These are phyloP conservation scores for Drosophila eohydei DNA, from an alignment of 2,888 invertebrate genomes.

Conservation along the genomic window DNA sequence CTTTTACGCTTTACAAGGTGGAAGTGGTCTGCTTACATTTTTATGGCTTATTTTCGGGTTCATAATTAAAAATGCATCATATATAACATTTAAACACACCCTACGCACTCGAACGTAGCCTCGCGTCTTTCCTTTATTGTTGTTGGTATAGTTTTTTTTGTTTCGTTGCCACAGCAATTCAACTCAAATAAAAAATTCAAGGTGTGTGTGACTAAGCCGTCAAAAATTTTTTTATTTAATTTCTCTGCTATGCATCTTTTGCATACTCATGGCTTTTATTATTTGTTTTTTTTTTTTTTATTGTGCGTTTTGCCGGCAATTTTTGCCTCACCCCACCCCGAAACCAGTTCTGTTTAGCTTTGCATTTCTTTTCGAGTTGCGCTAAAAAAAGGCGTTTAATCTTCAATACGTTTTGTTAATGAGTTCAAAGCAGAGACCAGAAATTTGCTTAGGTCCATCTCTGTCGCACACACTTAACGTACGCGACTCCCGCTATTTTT, in stretches of 20 bases:
- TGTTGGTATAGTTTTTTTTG: conserved; percentile 30
- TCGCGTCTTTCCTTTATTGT: conserved; percentile 36
- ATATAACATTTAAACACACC: conserved; percentile 61
- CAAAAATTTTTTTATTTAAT: conserved; percentile 65
- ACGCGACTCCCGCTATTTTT: conserved; percentile 71
- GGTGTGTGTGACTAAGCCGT: conserved; percentile 80
- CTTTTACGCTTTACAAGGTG: conserved; percentile 49
- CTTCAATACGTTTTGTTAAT: conserved; percentile 76
- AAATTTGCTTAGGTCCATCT: conserved; percentile 43
- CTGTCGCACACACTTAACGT: conserved; percentile 32
- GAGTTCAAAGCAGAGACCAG: conserved; percentile 63
- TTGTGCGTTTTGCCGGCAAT: conserved; percentile 64
- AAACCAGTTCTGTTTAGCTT: conserved; percentile 58
- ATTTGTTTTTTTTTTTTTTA: conserved; percentile 31
- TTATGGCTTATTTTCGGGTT: conserved; percentile 56
- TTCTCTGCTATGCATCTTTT: conserved; percentile 59
- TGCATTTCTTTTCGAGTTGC: conserved; percentile 48
- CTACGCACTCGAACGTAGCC: conserved; percentile 62
- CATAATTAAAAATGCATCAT: conserved; percentile 78
- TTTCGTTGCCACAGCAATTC: conserved; percentile 71
- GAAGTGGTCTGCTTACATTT: conserved; percentile 45
- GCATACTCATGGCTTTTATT: conserved; percentile 66
- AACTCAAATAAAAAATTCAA: conserved; percentile 60
- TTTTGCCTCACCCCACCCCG: conserved; percentile 20
- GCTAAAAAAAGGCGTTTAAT: conserved; percentile 52